Percentiles rank a stretch among this genome's conserved stretches.
Conservation (phyloP, 2,113 vertebrate genomes). For the Esox niger region DNA sequence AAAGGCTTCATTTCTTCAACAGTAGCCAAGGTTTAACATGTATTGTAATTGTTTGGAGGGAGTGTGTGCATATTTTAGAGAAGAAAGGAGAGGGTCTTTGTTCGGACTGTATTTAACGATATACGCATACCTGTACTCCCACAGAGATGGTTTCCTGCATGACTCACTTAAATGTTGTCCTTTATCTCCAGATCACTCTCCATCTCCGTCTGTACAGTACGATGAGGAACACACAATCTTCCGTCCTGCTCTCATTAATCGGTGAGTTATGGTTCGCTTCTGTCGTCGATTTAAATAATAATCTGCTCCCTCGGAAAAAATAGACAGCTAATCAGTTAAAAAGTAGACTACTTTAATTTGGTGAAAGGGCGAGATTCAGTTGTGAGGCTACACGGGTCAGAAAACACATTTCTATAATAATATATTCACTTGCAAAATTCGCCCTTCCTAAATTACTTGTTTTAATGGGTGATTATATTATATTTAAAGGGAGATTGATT, state of each 20-base stretch:
- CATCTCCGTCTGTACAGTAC: background rate
- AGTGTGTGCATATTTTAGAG: no score
- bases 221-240: constrained; percentile 35
- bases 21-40: no score
- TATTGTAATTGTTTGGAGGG: no score
- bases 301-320: background rate
- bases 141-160: background rate
- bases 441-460: no score
- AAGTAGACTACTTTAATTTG: background rate
- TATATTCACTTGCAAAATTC: no score
- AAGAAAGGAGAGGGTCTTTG: no score
- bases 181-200: no score
- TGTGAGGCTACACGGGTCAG: no score
- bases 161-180: background rate
- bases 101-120: background rate
- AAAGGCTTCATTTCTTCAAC: no score
- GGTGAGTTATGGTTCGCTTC: constrained; percentile 32
- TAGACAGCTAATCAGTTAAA: background rate
- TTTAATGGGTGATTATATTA: no score
- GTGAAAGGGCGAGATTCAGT: background rate
- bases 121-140: constrained; percentile 10
- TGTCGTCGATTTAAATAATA: background rate
- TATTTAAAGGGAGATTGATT: no score
- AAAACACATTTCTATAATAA: no score
- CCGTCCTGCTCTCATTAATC: constrained; percentile 36